Evolutionary conservation across 1,140 invertebrate species (phyloP), one percentile per base, ranked within the genome.

Genomic region (Choristoneura fumiferana): DNA sequence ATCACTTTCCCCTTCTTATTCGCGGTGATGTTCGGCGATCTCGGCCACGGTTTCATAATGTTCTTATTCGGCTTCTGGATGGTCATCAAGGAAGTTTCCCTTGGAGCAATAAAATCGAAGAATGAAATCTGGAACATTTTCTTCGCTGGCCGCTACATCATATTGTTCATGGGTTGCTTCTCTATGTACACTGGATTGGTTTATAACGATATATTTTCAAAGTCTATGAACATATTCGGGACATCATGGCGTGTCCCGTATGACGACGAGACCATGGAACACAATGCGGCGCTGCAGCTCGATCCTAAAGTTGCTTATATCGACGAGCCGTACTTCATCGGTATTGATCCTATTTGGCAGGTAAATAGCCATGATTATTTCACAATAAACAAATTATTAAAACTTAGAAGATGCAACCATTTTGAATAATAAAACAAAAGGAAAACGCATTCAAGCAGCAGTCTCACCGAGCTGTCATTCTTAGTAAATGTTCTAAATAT

Each of bases 1-100:
- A 97, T 99, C 57, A 98, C 97, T 0, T 99, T 99, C 89, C 98
- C 98, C 17, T 99, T 99, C 91, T 87, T 99, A 38, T 99, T 99
- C 90, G 96, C 96, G 57, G 94, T 99, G 68, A 99, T 99, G 98
- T 99, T 99, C 89, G 98, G 98, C 43, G 98, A 99, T 88, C 88
- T 95, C 69, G 98, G 98, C 1, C 98, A 99, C 83, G 98, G 97
- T 14, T 12, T 94, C 0, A 94, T 97, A 45, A 92, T 97, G 91
- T 84, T 93, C 1, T 29, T 94, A 0, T 95, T 96, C 70, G 96
- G 93, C 0, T 80, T 90, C 0, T 97, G 91, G 90, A 94, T 98
- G 93, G 93, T 96, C 17, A 67, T 94, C 4, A 93, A 92, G 53
- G 97, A 98, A 78, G 94, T 95, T 55, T 92, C 92, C 53, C 86